Base-by-base conservation (phyloP, 23 tunicate species). In the Phallusia fumigata region DNA sequence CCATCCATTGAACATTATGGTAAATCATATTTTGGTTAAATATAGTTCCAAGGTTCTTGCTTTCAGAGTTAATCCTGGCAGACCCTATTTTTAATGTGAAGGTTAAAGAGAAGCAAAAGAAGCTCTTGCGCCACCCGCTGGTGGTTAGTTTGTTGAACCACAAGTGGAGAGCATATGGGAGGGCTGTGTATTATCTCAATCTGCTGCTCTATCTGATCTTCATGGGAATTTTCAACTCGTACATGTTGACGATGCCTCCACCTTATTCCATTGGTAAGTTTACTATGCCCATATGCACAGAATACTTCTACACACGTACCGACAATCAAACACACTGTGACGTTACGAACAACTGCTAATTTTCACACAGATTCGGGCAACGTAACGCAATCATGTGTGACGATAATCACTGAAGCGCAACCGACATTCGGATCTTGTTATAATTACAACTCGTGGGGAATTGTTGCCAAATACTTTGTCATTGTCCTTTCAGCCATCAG, bases 81-180 rank as follows among this genome's bases (percentile, higher is more conserved):
- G n/a, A n/a, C n/a, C n/a, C 3, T 24, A 24, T 6, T 58, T 58
- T 58, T 24, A 6, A 6, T 58, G 69, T 65, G 34, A 76, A 94
- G 98, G 98, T 96, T 22, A 82, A 84, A 74, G 88, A 90, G 44
- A 83, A 88, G 74, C 78, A 93, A 45, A 88, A 84, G 33, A 65
- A 30, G 78, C 83, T 96, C 33, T 73, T 96, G 79, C 86, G 96
- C 51, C 96, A 96, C 72, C 99, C 99, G 31, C 96, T 96, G 79
- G 96, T 91, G 30, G 80, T 84, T 52, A 85, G 93, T 44, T 79
- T 96, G 34, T 80, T 90, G 32, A 92, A 91, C 47, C 87, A 83
- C 81, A 96, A 96, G 77, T 96, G 99, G 99, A 84, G 83, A 72
- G 45, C 86, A 22, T 88, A 85, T 50, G 99, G 97, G 18, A 65